phyloP scores from a whole-genome alignment of 2,888 invertebrate genomes.

The Polietes domitor region DNA sequence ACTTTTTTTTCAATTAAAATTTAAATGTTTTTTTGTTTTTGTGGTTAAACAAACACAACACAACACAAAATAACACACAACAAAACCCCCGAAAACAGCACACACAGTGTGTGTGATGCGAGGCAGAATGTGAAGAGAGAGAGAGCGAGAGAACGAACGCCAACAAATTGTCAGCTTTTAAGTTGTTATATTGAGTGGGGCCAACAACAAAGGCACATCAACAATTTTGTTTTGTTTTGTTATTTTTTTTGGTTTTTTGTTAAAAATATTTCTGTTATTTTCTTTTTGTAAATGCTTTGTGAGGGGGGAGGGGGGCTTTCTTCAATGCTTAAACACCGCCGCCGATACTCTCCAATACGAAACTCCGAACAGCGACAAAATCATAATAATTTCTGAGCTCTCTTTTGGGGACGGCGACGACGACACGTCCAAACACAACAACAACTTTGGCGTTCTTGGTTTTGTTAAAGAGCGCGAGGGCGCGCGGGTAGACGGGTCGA shows the following conservation, averaged over 20 bases:
- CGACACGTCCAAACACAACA: not conserved
- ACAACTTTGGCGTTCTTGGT: not conserved
- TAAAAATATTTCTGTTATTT: slow-evolving; percentile 2
- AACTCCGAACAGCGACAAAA: slow-evolving; percentile 10
- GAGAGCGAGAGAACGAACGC: not conserved
- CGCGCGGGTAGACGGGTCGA: too few relatives aligned
- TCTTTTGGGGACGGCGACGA: not conserved
- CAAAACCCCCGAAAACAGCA: not conserved
- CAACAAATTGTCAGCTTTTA: slow-evolving; percentile 25
- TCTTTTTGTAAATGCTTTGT: slow-evolving; percentile 15
- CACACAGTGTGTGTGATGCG: not conserved
- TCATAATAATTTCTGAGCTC: slow-evolving; percentile 14
- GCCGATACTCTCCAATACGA: slow-evolving; percentile 4
- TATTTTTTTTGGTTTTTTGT: slow-evolving; percentile 5
- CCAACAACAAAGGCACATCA: not conserved
- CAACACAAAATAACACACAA: slow-evolving; percentile 3
- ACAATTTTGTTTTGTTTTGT: not conserved
- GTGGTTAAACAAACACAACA: not conserved
- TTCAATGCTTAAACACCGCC: slow-evolving; percentile 34
- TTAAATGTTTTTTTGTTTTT: slow-evolving; percentile 41
- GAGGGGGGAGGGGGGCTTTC: not conserved
- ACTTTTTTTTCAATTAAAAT: slow-evolving; percentile 43
- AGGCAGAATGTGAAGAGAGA: not conserved
- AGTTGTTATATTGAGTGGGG: not conserved
- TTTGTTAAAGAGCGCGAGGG: not conserved